Base-by-base conservation (phyloP, 2,797 vertebrate genomes). In the Chaunax sp. region DNA sequence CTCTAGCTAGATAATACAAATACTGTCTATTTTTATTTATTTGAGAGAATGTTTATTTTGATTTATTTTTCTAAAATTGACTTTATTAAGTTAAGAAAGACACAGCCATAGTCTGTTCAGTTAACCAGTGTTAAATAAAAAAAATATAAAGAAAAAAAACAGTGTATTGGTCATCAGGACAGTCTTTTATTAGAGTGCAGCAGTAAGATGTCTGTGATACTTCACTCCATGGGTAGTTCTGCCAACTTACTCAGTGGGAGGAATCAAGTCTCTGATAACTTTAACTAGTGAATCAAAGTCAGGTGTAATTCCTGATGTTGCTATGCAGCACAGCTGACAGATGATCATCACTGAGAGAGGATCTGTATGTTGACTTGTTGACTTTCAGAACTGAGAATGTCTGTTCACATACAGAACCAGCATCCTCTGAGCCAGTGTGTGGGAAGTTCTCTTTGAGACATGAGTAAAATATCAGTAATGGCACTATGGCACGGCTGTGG, bases 301-400 rank as follows among this genome's bases (percentile, higher is more conserved):
- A 52, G 74, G 78, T 26, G 41, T 44, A 73, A 80, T 56, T 20
- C 77, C 63, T 64, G 49, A 76, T 16, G 65, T 80, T 61, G 47
- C 8, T n/a, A 70, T 51, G 28, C 45, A 66, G 25, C 56, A 69
- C 68, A 74, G 73, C 75, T 53, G 61, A 75, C 19, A 86, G 53
- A 20, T 84, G 66, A 18, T 72, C 52, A 56, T 87, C 78, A 69
- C 23, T 88, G 5, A 77, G 12, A 67, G 66, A 77, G 30, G 72
- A 80, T 87, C 71, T 80, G 26, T 87, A n/a, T 47, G 12, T 85
- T 25, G 46, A 79, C 75, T 81, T 88, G 25, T 65, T 78, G 6
- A 79, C 82, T 33, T 84, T 84, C 83, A 77, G 30, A 11, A 47
- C 57, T 35, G 28, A 59, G 25, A 46, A 45, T 45, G 52, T 56